A percentile compares a stretch with the other conserved stretches of the same genome.
These are phyloP conservation scores for Stenichneumon culpator DNA, from an alignment of 2,888 invertebrate genomes.

Conservation along the genomic window DNA sequence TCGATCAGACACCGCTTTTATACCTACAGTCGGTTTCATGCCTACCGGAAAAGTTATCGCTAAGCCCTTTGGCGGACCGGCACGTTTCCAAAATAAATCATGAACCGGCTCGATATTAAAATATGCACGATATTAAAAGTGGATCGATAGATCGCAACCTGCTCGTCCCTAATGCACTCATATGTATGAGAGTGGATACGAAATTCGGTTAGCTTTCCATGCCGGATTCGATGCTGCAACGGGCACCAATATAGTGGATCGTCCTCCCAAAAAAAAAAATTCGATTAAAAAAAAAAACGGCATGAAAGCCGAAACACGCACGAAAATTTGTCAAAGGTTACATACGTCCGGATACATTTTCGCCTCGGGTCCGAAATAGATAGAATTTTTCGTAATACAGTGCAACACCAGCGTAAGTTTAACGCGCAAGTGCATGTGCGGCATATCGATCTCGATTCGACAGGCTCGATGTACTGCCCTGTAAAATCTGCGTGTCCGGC, in stretches of 20 bases:
- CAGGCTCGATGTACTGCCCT: not conserved
- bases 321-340: conserved; percentile 14
- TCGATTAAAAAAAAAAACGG: conserved; percentile 5
- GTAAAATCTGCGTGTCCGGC: not conserved
- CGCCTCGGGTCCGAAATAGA: not conserved
- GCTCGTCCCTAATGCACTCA: conserved; percentile 78
- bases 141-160: conserved; percentile 78
- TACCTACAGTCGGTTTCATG: not conserved
- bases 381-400: not conserved
- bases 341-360: not conserved
- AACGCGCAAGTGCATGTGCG: conserved; percentile 6
- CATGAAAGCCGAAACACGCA: not conserved
- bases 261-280: not conserved
- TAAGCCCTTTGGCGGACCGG: not conserved
- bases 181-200: conserved; percentile 76
- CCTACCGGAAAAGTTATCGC: not conserved
- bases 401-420: not conserved
- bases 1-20: not conserved
- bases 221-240: conserved; percentile 14
- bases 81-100: conserved; percentile 80
- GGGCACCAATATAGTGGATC: conserved; percentile 2
- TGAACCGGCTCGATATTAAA: conserved; percentile 77
- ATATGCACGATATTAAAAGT: conserved; percentile 76
- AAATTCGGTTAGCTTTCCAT: conserved; percentile 72
- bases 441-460: conserved; percentile 8